Base-by-base conservation (phyloP, 2,113 vertebrate species). In the Rhabdomys dilectus region DNA sequence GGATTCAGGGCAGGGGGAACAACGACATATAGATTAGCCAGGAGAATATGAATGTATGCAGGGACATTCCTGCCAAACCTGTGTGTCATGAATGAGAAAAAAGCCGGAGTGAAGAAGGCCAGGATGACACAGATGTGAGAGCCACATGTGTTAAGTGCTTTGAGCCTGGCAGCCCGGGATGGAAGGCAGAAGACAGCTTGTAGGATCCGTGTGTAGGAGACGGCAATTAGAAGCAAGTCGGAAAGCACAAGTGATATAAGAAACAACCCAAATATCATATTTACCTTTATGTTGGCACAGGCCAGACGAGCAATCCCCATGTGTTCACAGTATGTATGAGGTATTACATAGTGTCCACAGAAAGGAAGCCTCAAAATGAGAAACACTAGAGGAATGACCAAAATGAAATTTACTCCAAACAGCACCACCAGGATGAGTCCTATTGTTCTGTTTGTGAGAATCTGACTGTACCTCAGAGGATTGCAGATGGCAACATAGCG, bases 41-140 rank as follows among this genome's bases (percentile, higher is more conserved):
- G n/a, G 29, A 98, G 77, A 68, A 97, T 97, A 58, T 97, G 97
- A 78, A 97, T 66, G 34, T 87, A 91, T 53, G 48, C 0, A 1
- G 97, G 96, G 34, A 98, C 64, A 64, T 93, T 91, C 36, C 85
- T 93, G 16, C 96, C 96, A 89, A 96, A 95, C 9, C 86, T 7
- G 17, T 97, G 97, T 36, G 95, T 94, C 76, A 97, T 91, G 51
- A 95, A 95, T n/a, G 95, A 97, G 86, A 97, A 98, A 62, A 97
- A 86, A 6, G 95, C 96, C 62, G 96, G 94, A 13, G 42, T 94
- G 68, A 97, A 97, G 58, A 98, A 96, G 22, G 48, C 92, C 26
- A 97, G 58, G n/a, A 97, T 97, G 45, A 97, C 88, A 90, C 94
- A 96, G 36, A 97, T 94, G 42, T 97, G 96, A 42, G 96, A 97